Evolutionary conservation across 1,140 invertebrate genomes (phyloP).

Genomic region (Arion vulgaris): DNA sequence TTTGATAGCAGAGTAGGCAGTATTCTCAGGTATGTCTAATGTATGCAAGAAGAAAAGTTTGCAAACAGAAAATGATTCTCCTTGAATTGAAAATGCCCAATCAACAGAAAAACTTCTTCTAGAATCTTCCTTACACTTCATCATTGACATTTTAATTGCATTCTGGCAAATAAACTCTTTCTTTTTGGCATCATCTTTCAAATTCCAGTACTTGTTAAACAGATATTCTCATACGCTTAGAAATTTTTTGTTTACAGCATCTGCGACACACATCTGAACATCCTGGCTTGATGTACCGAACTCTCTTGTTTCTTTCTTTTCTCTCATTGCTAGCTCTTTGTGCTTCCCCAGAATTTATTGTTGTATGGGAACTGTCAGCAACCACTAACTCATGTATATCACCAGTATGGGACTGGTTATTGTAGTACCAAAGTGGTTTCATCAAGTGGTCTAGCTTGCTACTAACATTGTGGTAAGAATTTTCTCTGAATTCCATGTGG

Average conservation of each 20-base stretch:
- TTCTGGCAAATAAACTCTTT: constrained; percentile 14
- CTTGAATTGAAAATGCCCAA: constrained; percentile 16
- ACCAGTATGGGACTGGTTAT: background rate
- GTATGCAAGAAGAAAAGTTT: constrained; percentile 23
- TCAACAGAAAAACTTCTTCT: constrained; percentile 19
- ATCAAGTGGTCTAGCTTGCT: background rate
- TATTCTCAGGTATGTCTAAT: constrained; percentile 8
- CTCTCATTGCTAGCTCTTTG: background rate
- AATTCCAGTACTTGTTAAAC: constrained; percentile 24
- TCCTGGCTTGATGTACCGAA: background rate
- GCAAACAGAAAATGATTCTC: constrained; percentile 13
- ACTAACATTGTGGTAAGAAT: background rate
- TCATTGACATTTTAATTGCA: constrained; percentile 15
- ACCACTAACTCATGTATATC: background rate
- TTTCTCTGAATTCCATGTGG: background rate
- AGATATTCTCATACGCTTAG: background rate
- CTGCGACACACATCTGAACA: background rate
- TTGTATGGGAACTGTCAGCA: no score
- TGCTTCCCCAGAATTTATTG: no score
- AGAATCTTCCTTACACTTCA: constrained; percentile 7
- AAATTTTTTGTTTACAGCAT: constrained; percentile 12
- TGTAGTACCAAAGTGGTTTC: background rate
- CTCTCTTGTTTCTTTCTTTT: background rate
- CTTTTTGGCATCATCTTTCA: background rate
- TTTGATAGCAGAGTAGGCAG: constrained; percentile 24